Evolutionary conservation across 1,140 invertebrate genomes (phyloP).

Genomic region (Sitodiplosis mosellana): DNA sequence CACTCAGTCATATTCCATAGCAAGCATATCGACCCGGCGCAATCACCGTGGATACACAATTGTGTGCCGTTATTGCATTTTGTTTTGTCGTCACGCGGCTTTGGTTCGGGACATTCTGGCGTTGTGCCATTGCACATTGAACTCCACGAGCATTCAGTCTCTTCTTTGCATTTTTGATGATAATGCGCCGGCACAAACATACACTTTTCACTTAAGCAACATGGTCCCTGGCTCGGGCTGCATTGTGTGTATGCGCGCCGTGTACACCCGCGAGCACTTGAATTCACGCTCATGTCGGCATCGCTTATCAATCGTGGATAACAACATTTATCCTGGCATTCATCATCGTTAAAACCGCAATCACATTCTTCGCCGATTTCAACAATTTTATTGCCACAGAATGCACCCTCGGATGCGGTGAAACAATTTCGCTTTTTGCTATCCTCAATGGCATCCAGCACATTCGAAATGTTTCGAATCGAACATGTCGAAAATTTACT

Average conservation of each 20-base stretch:
- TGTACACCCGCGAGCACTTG: conserved; percentile 57
- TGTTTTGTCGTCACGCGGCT: conserved; percentile 59
- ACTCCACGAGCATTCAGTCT: conserved; percentile 74
- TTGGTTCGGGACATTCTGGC: conserved; percentile 67
- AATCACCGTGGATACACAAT: conserved; percentile 86
- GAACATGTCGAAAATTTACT: conserved; percentile 87
- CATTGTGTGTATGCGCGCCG: conserved; percentile 62
- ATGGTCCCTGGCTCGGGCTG: conserved; percentile 93
- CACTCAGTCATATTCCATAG: conserved; percentile 90
- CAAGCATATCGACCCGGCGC: conserved; percentile 86
- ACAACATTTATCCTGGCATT: conserved; percentile 89
- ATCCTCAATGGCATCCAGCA: conserved; percentile 77
- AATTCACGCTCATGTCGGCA: conserved; percentile 46
- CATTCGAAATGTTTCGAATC: conserved; percentile 85
- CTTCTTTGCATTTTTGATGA: conserved; percentile 56
- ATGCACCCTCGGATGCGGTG: conserved; percentile 72
- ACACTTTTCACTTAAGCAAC: conserved; percentile 70
- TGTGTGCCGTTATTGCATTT: conserved; percentile 68
- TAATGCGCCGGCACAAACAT: conserved; percentile 47
- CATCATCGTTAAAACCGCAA: conserved; percentile 87
- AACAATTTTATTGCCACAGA: conserved; percentile 98
- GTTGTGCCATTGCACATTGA: conserved; percentile 71
- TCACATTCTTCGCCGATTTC: conserved; percentile 97
- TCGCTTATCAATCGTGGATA: conserved; percentile 65
- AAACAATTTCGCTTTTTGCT: conserved; percentile 94